These are phyloP conservation scores for Paragorgia papillata DNA, from an alignment of 92 coral and sea anemone species.

Conservation along the genomic window DNA sequence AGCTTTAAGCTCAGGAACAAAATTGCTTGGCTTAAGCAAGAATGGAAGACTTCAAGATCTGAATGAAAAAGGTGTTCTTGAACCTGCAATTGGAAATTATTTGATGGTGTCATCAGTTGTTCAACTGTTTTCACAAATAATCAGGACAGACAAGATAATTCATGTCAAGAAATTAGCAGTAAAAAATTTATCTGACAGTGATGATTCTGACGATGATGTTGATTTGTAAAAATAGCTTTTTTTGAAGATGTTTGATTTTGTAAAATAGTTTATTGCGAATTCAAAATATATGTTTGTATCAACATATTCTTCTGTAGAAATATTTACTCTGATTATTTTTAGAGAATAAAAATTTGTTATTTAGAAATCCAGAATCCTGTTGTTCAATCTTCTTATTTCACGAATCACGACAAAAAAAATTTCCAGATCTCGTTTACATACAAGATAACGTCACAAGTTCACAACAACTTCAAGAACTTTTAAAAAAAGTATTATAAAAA, in stretches of 20 bases:
- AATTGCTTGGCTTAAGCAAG: constrained; percentile 1
- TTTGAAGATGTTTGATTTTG: not conserved
- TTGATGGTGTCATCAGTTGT: constrained; percentile 60
- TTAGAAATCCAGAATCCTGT: no score
- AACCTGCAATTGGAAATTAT: constrained; percentile 69
- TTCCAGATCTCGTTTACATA: no score
- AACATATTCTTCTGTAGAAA: no score
- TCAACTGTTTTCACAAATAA: constrained; percentile 70
- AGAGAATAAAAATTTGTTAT: no score
- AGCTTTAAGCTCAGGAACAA: not conserved
- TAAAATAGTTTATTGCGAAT: no score
- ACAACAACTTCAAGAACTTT: no score
- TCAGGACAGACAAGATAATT: constrained; percentile 67
- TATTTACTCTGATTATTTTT: no score
- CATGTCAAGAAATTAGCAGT: constrained; percentile 25
- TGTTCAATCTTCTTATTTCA: no score
- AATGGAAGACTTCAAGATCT: constrained; percentile 43
- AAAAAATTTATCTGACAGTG: constrained; percentile 6
- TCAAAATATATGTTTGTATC: no score
- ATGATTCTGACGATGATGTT: constrained; percentile 8
- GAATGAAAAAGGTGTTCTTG: constrained; percentile 50
- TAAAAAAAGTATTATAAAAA: no score
- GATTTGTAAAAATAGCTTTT: not conserved
- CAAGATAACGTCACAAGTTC: no score
- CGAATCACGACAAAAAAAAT: no score